Evolutionary conservation across 37 sponge, comb jelly and placozoan genomes (phyloP), one percentile per base, ranked within the genome.

Genomic region (Axinella damicornis): DNA sequence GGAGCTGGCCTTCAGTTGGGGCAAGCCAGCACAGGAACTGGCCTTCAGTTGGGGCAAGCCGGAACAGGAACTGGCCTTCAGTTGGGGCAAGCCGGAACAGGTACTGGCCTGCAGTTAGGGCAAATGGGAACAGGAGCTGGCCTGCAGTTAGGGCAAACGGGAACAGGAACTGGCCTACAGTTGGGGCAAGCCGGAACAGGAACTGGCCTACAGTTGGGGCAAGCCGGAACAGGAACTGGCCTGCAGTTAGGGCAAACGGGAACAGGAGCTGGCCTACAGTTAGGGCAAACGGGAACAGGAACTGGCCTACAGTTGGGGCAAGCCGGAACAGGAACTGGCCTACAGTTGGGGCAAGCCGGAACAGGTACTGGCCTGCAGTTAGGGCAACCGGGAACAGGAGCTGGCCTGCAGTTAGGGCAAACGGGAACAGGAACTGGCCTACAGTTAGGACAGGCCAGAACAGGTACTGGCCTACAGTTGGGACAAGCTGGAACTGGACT

Each of bases 1-100:
- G 27, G 18, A 59, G 35, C 31, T 65, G 58, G 68, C 5, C 81
- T 67, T 41, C 68, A 68, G 32, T 67, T 80, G 55, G 79, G 58
- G 30, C 70, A 69, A 38, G 37, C 63, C n/a, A n/a, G 54, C 11
- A 54, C 62, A 22, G 62, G 25, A 27, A 61, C 80, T 52, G 82
- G 82, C 33, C 82, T 71, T 28, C 82, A 70, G 33, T 66, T 81
- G 54, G 82, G 76, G 11, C 35, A 33, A 57, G 33, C 32, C 28
- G 68, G 46, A 4, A 46, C 46, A 12, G 46, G 46, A 46, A 46
- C 32, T 9, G 73, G 73, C 4, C n/a, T 71, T 4, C 73, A 71
- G 37, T 41, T 71, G n/a, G 73, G 73, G 19, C 73, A 71, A 6
- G 20, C 20, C 16, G 37, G 22, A 19, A 71, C 72, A 25, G 52